Base-by-base conservation (phyloP, 2,888 invertebrate species). In the Cerastis rubricosa region DNA sequence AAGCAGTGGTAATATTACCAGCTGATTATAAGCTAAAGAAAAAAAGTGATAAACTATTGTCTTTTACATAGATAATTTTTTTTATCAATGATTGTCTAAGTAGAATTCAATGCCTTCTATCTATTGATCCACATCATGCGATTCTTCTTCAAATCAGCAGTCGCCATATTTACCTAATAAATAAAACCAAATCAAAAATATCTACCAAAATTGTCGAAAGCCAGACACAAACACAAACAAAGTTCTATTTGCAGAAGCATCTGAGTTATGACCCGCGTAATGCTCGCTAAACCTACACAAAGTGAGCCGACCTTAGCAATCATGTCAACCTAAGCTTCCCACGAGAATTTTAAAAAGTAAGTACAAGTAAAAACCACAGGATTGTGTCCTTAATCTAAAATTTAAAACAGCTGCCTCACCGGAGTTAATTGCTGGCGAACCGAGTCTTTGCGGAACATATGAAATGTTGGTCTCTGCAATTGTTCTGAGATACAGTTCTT, bases 381-480 rank as follows among this genome's bases (percentile, higher is more conserved):
- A 87, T 81, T 87, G 68, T 85, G 88, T 86, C 90, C 91, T 92
- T 91, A 90, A 90, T 92, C 86, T 92, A 89, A 92, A 90, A 91
- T 91, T 91, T 89, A 92, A 90, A 90, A 81, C 88, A 89, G 85
- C 81, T 69, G 79, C 86, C 85, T 85, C 83, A 71, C 76, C 71
- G 76, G 76, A 73, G 87, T 84, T 92, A 92, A 93, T 93, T 93
- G 91, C 83, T 86, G 84, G 87, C 84, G 81, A 87, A 87, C 88
- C 86, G 79, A 86, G 77, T 70, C 47, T 80, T 71, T 73, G 71
- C 71, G 54, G 45, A 74, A 64, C 74, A 76, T 72, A 70, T 76
- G 78, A 81, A 80, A 71, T 75, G 35, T 75, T 72, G 61, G 61
- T 35, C 19, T 51, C 54, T 43, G 12, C 81, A 70, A 76, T 85